Evolutionary conservation across 2,113 vertebrate genomes (phyloP).

Genomic region (Porphyrio hochstetteri): DNA sequence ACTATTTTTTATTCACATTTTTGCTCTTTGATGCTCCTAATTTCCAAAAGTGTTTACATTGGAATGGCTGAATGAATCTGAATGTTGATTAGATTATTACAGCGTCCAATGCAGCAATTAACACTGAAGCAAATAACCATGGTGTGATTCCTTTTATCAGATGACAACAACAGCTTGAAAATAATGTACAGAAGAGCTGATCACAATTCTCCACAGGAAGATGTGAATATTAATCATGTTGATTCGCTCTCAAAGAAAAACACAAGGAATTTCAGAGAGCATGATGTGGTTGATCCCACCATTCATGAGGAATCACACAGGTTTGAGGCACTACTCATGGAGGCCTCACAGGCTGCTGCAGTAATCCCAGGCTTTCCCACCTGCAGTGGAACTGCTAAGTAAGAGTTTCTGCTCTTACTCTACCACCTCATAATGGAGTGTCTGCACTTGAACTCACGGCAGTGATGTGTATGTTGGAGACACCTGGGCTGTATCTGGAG

Average conservation of each 20-base stretch:
- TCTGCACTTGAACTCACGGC: not conserved
- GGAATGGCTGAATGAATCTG: constrained; percentile 30
- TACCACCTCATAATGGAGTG: not conserved
- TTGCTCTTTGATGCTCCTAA: constrained; percentile 51
- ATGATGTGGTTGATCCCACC: not conserved
- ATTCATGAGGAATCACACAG: not conserved
- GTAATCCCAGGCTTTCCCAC: not conserved
- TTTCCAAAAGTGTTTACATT: constrained; percentile 30
- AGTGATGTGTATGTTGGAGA: not conserved
- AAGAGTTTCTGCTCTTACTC: not conserved
- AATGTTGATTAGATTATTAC: constrained; percentile 51
- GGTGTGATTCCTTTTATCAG: constrained; percentile 46
- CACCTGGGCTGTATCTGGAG: not conserved
- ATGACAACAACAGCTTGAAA: constrained; percentile 34
- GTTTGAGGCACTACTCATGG: not conserved
- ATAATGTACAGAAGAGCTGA: constrained; percentile 34
- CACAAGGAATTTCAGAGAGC: not conserved
- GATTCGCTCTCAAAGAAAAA: constrained; percentile 13
- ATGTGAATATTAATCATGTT: constrained; percentile 4
- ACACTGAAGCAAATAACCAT: constrained; percentile 6
- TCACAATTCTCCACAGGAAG: constrained; percentile 26
- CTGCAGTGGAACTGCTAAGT: not conserved
- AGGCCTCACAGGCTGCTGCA: not conserved
- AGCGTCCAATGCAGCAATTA: constrained; percentile 23
- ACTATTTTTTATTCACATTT: constrained; percentile 49